phyloP scores from a whole-genome alignment of 2,113 vertebrate species.

The Scolopax mira region DNA sequence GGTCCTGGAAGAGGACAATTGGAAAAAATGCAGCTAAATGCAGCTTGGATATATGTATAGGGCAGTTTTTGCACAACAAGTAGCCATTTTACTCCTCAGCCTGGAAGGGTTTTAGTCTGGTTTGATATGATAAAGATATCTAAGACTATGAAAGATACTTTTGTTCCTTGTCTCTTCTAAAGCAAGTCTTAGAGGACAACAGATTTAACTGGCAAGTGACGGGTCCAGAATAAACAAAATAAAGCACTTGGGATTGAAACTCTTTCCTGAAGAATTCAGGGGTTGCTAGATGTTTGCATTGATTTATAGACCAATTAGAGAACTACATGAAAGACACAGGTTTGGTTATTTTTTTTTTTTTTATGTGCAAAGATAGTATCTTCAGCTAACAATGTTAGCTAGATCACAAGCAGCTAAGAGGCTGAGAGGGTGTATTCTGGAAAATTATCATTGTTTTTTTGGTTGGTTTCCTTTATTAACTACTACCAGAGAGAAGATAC shows the following conservation, averaged over 20 bases:
- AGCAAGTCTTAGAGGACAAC: not conserved
- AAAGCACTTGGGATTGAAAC: not conserved
- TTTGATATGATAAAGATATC: not conserved
- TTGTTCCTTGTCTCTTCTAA: not conserved
- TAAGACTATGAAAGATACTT: not conserved
- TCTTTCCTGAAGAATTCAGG: not conserved
- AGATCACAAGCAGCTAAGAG: not conserved
- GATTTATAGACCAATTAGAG: not conserved
- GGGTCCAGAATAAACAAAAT: not conserved
- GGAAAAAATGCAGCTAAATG: not conserved
- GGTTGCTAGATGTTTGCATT: not conserved
- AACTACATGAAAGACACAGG: not conserved
- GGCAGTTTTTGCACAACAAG: not conserved
- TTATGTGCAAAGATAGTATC: not conserved
- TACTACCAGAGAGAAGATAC: not conserved
- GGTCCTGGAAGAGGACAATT: not conserved
- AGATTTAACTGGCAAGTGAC: not conserved
- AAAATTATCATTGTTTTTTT: not conserved
- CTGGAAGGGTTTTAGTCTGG: not conserved
- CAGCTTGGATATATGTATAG: not conserved
- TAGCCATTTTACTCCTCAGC: not conserved
- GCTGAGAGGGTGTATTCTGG: not conserved
- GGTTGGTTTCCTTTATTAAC: not conserved
- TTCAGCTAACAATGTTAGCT: not conserved
- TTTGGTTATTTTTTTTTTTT: not conserved